Percentiles rank a stretch among this genome's conserved stretches.
These are phyloP conservation scores for Mustela nigripes DNA, from an alignment of 2,113 vertebrate genomes.

Conservation along the genomic window DNA sequence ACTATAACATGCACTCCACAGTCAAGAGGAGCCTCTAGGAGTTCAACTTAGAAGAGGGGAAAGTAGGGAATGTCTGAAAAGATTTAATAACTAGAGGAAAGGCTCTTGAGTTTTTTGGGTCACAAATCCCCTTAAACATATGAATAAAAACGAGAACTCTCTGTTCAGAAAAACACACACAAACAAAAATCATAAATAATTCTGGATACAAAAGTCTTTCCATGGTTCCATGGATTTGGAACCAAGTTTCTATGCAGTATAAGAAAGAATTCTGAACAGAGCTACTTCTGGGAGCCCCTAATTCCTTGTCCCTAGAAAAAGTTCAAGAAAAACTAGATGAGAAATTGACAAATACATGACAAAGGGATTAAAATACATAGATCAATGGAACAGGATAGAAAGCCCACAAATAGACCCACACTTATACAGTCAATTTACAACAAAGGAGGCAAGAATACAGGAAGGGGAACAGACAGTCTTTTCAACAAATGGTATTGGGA, in stretches of 20 bases:
- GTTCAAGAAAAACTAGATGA: conserved; percentile 8
- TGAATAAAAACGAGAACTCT: background rate
- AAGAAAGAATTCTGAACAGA: conserved; percentile 3
- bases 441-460: background rate
- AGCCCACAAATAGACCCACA: background rate
- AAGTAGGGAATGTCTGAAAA: background rate
- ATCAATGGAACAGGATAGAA: background rate
- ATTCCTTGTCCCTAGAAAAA: background rate
- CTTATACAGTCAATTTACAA: background rate
- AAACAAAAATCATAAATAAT: background rate
- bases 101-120: background rate
- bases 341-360: background rate
- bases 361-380: conserved; percentile 12
- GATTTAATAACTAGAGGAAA: background rate
- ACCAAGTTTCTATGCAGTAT: background rate
- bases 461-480: background rate
- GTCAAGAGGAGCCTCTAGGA: background rate
- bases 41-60: background rate
- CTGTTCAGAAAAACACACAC: background rate
- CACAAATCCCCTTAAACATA: background rate
- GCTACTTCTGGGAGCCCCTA: background rate
- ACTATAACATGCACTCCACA: background rate
- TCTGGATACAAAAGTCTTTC: background rate
- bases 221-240: background rate
- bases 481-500: background rate